Evolutionary conservation across 2,888 invertebrate genomes (phyloP).

Genomic region (Melieria picta): DNA sequence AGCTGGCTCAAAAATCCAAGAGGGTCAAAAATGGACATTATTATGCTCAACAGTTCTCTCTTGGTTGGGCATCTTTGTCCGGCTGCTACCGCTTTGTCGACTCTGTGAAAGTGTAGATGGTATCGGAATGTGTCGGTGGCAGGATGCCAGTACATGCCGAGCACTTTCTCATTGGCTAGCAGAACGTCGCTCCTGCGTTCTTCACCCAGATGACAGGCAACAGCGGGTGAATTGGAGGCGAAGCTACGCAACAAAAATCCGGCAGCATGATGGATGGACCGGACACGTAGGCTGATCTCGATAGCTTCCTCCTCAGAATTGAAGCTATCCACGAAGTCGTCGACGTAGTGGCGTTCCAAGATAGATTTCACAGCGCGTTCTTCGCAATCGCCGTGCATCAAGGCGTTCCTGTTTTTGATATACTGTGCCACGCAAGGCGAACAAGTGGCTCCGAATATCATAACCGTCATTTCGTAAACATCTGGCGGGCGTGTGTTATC

Average conservation of each 20-base stretch:
- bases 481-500: slow-evolving; percentile 11
- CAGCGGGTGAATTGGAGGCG: background rate
- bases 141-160: slow-evolving; percentile 4
- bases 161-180: background rate
- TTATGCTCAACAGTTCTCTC: background rate
- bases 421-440: slow-evolving; percentile 37
- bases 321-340: slow-evolving; percentile 17
- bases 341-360: background rate
- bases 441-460: slow-evolving; percentile 43
- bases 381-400: slow-evolving; percentile 11
- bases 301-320: slow-evolving; percentile 28
- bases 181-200: no score
- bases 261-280: slow-evolving; percentile 14
- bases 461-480: slow-evolving; percentile 36
- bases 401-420: slow-evolving; percentile 40
- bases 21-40: background rate
- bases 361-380: slow-evolving; percentile 33
- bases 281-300: slow-evolving; percentile 24
- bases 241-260: background rate
- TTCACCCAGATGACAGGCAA: background rate
- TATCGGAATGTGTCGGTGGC: background rate
- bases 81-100: background rate
- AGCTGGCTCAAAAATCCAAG: background rate
- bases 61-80: background rate
- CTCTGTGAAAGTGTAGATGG: background rate